Evolutionary conservation across 2,888 invertebrate genomes (phyloP).

Genomic region (Andrena hattorfiana): DNA sequence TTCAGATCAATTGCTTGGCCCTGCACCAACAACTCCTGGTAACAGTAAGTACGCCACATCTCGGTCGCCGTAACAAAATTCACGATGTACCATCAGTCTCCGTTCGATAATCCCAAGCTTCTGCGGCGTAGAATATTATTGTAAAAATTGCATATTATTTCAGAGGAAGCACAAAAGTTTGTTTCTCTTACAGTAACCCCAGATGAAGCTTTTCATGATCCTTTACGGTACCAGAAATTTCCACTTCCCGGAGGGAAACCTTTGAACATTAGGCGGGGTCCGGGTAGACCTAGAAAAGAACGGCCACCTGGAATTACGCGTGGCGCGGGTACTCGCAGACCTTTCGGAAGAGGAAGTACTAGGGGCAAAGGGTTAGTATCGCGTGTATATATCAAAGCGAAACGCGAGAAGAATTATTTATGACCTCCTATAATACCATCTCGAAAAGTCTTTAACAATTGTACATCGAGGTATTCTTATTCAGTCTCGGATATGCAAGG

Average conservation of each 20-base stretch:
- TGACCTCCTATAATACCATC: no score
- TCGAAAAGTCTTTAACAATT: not conserved
- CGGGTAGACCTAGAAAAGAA: constrained; percentile 93
- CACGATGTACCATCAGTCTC: not conserved
- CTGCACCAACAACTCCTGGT: constrained; percentile 79
- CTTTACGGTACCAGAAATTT: constrained; percentile 87
- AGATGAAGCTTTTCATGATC: constrained; percentile 89
- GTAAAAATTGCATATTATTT: constrained; percentile 52
- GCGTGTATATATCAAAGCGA: not conserved
- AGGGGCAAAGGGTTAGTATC: constrained; percentile 82
- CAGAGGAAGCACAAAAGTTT: constrained; percentile 60
- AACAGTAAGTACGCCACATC: constrained; percentile 54
- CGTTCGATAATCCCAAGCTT: constrained; percentile 58
- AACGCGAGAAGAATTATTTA: not conserved
- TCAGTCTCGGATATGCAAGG: constrained; percentile 82
- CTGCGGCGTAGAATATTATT: constrained; percentile 29
- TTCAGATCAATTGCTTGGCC: constrained; percentile 82
- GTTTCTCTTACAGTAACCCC: constrained; percentile 82
- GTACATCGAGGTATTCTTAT: constrained; percentile 2
- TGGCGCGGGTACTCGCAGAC: constrained; percentile 79
- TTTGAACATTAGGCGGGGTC: constrained; percentile 89
- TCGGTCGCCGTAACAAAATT: not conserved
- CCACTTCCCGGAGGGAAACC: constrained; percentile 87
- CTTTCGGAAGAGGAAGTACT: constrained; percentile 81
- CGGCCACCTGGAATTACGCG: constrained; percentile 86